Base-by-base conservation (phyloP, 1,140 invertebrate species). In the Tyrophagus putrescentiae region DNA sequence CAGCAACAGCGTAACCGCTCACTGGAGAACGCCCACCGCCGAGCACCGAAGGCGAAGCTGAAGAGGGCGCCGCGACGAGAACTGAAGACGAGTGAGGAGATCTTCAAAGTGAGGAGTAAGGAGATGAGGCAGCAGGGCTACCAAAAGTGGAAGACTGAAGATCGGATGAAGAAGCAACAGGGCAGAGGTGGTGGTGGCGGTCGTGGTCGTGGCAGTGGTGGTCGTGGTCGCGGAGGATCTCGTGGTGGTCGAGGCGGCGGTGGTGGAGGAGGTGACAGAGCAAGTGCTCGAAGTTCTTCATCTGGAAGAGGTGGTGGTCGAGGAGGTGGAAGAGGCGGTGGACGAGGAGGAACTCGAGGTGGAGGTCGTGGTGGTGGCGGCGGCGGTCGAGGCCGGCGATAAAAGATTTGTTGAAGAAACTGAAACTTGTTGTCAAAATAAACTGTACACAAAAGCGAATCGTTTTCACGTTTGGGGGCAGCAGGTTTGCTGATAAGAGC, bases 31-130 rank as follows among this genome's bases (percentile, higher is more conserved):
- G 56, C 28, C 64, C 52, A 42, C 48, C 23, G 54, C 57, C 44
- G 68, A 72, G 71, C 61, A 70, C 28, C 16, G 33, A 32, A 52
- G 11, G 32, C 39, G 52, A 23, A 61, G 32, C 70, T 65, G 62
- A 64, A 65, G 2, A 73, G 72, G 53, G 59, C 65, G 13, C 60
- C 70, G 27, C 69, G 67, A 60, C 71, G 68, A 31, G 83, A 84
- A 67, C 53, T 85, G 34, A 83, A 80, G 65, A 76, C 70, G 21
- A 77, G 79, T 0, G 82, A 85, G 60, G 79, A 84, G 67, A 82
- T 86, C 61, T 67, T 84, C 3, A 85, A 85, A 67, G 72, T 75
- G 1, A 74, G 83, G 57, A 75, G 76, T 53, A 64, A 75, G 3
- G 73, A 77, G 28, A 78, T 80, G 50, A 77, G 72, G 63, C 77